phyloP scores from a whole-genome alignment of 1,140 invertebrate species.

The Littorina saxatilis region DNA sequence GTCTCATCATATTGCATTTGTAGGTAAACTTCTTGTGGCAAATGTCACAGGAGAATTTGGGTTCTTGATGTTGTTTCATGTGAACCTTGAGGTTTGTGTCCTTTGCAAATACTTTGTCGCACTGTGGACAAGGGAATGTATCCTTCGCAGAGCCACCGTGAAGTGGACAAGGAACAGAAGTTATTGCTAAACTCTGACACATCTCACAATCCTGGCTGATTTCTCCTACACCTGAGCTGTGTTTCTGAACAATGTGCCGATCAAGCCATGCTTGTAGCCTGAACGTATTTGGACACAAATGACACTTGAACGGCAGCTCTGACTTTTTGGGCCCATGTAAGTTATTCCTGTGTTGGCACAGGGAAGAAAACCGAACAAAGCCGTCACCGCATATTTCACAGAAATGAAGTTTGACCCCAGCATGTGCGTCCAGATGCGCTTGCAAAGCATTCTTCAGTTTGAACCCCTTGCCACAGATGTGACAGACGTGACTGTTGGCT shows the following conservation, averaged over 20 bases:
- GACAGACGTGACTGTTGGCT: constrained; percentile 12
- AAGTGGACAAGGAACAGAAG: background rate
- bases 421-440: constrained; percentile 23
- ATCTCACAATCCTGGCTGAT: background rate
- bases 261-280: background rate
- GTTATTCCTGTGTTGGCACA: constrained; percentile 11
- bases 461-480: constrained; percentile 31
- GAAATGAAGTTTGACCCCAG: constrained; percentile 30
- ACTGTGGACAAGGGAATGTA: constrained; percentile 11
- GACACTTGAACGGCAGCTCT: constrained; percentile 16
- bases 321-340: constrained; percentile 5
- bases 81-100: constrained; percentile 8
- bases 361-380: constrained; percentile 18
- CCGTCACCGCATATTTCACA: constrained; percentile 29
- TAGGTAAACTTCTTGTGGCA: constrained; percentile 28
- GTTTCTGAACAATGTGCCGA: constrained; percentile 16
- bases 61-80: constrained; percentile 22
- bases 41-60: constrained; percentile 11
- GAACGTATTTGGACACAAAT: constrained; percentile 15
- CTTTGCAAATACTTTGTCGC: constrained; percentile 1
- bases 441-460: constrained; percentile 29
- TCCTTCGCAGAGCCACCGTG: background rate
- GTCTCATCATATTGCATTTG: constrained; percentile 18
- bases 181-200: background rate
- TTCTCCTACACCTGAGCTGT: background rate